Base-by-base conservation (phyloP, 2,888 invertebrate genomes). In the Ischnura elegans region DNA sequence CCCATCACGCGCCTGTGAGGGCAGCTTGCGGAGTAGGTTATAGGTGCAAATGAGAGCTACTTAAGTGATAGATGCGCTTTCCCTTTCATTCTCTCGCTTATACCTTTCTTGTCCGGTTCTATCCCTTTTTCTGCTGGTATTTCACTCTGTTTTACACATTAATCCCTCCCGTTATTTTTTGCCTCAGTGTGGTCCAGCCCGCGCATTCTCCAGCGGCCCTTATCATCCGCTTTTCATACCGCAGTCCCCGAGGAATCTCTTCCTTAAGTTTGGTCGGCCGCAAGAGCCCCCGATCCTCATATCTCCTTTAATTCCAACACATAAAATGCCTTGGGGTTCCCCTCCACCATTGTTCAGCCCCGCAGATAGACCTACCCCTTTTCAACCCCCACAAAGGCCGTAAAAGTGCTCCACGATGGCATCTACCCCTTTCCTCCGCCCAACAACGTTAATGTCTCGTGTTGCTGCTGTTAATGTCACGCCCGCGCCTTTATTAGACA, bases 291-390 rank as follows among this genome's bases (percentile, higher is more conserved):
- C 85, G 43, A n/a, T 13, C 86, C 25, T 86, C 86, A 86, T 86
- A 45, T 46, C n/a, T 46, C 86, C 86, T 86, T 86, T 86, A 86
- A 86, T 46, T 86, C 45, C 46, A 46, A 46, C 86, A 86, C 45
- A 46, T 76, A 76, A 76, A 76, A 76, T 76, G 76, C 76, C 76
- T n/a, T n/a, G n/a, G 36, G 29, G 76, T 2, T 25, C 85, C 42
- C 21, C 21, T 42, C 43, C 61, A 13, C 76, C 76, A 61, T 61
- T 61, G 61, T 61, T 61, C 61, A 2, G 25, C 61, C 61, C n/a
- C n/a, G n/a, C n/a, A n/a, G n/a, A n/a, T 51, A 1, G 51, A 51
- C 4, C 51, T 19, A 13, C 51, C 51, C 13, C 51, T 19, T 19
- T 19, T 47, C 6, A 13, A 8, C 66, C 66, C n/a, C 10, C 76